phyloP scores from a whole-genome alignment of 37 sponge, comb jelly and placozoan genomes.

The Crambe crambe region DNA sequence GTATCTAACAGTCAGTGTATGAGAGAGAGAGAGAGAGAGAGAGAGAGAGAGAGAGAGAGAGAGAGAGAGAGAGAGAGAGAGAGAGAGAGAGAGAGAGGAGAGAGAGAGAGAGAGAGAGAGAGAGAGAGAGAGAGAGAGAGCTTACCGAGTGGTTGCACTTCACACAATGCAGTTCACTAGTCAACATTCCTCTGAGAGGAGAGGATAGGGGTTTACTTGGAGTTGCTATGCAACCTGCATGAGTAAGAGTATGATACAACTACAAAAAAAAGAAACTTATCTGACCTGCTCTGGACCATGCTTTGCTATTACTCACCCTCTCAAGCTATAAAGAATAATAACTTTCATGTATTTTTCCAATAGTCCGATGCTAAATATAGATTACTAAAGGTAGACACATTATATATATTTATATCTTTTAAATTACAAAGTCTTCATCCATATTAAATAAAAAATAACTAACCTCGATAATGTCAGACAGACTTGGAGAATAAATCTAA shows the following conservation, averaged over 20 bases:
- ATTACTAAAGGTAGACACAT: not conserved
- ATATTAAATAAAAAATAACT: not conserved
- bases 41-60: constrained; percentile 13
- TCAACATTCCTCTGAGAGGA: constrained; percentile 67
- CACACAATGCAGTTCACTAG: constrained; percentile 57
- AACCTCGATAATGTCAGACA: constrained; percentile 6
- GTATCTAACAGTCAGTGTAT: not conserved
- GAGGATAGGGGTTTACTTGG: constrained; percentile 7
- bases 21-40: constrained; percentile 5
- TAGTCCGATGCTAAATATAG: not conserved
- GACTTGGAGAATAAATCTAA: constrained; percentile 14
- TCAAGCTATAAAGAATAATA: not conserved
- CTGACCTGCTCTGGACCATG: constrained; percentile 30
- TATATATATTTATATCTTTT: too few relatives aligned
- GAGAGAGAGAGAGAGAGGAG: constrained; percentile 5
- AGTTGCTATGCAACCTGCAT: constrained; percentile 7
- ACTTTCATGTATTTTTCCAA: not conserved
- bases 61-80: constrained; percentile 11
- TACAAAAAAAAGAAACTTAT: not conserved
- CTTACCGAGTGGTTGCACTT: constrained; percentile 44
- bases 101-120: constrained; percentile 10
- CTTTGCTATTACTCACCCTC: not conserved
- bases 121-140: constrained; percentile 10
- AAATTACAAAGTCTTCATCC: not conserved
- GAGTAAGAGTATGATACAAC: not conserved